Evolutionary conservation across 2,888 invertebrate species (phyloP), one percentile per base, ranked within the genome.

Genomic region (Coremacera marginata): DNA sequence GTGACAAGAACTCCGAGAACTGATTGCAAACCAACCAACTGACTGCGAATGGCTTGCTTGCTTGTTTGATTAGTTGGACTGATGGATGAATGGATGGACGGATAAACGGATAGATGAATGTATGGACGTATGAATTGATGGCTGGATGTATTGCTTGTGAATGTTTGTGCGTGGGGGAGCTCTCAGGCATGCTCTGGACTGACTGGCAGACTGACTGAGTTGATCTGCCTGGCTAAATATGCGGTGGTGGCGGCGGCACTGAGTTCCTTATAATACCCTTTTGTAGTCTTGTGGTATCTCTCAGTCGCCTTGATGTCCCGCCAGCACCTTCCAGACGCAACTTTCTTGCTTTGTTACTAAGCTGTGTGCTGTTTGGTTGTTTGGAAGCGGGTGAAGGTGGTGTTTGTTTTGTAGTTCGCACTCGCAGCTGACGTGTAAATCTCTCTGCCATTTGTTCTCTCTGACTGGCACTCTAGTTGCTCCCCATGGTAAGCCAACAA

Each of bases 1-100:
- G 74, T 67, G 65, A 34, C 74, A 11, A 71, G 67, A 67, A 78
- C 52, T 27, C 31, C 67, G 70, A 75, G 68, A 75, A 77, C 78
- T 75, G 75, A 79, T 25, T 55, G 70, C 51, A 51, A 37, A 37
- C 31, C 9, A 16, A 55, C 25, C 34, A 62, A 55, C 62, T 31
- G 70, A 62, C 60, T 14, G 49, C 51, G 51, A 16, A 27, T 19
- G 63, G 16, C 19, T 34, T 34, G 11, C 19, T 34, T 25, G 31
- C n/a, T 34, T 55, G 52, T 5, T 31, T 14, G 68, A n/a, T 31
- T 60, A 34, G 65, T 14, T 49, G 68, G 34, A 65, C 37, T 9
- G 37, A 37, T 49, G 8, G 51, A 49, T 44, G 63, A n/a, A 5
- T 63, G 63, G 34, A 37, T 65, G 65, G 37, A 37, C 31, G 49